A percentile compares a stretch with the other conserved stretches of the same genome.
These are phyloP conservation scores for Lochmaea crataegi DNA, from an alignment of 2,888 invertebrate species.

Conservation along the genomic window DNA sequence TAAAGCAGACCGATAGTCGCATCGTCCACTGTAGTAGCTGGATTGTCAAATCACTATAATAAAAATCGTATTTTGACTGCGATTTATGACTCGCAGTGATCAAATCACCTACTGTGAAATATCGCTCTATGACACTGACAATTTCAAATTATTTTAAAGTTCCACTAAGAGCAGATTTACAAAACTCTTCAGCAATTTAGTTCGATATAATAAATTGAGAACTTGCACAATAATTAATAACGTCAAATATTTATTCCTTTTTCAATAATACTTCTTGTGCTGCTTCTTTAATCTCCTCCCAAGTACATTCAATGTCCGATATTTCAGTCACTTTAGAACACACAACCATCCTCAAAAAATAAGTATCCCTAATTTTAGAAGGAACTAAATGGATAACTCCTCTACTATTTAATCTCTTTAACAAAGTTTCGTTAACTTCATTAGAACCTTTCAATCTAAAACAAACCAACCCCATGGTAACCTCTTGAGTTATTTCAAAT, in stretches of 20 bases:
- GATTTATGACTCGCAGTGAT: too few relatives aligned
- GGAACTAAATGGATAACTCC: conserved; percentile 95
- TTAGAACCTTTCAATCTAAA: conserved; percentile 91
- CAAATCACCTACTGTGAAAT: not conserved
- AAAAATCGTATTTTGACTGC: too few relatives aligned
- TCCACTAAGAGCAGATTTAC: conserved; percentile 14
- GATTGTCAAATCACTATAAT: too few relatives aligned
- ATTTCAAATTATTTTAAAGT: conserved; percentile 6
- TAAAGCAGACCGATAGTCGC: too few relatives aligned
- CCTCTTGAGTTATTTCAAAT: conserved; percentile 91
- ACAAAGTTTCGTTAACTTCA: conserved; percentile 82
- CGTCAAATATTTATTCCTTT: conserved; percentile 37
- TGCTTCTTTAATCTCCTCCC: conserved; percentile 85
- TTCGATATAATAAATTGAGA: conserved; percentile 13
- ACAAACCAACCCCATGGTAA: conserved; percentile 95
- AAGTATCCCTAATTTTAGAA: conserved; percentile 84
- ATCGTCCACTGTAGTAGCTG: too few relatives aligned
- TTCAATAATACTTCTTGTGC: conserved; percentile 74
- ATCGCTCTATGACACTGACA: not conserved
- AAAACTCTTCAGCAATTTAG: conserved; percentile 8
- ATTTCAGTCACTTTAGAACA: conserved; percentile 87
- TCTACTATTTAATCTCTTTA: conserved; percentile 88
- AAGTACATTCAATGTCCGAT: conserved; percentile 85
- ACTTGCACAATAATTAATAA: not conserved
- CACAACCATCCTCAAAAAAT: conserved; percentile 89